Base-by-base conservation (phyloP, 2,113 vertebrate species). In the Heloderma charlesbogerti region DNA sequence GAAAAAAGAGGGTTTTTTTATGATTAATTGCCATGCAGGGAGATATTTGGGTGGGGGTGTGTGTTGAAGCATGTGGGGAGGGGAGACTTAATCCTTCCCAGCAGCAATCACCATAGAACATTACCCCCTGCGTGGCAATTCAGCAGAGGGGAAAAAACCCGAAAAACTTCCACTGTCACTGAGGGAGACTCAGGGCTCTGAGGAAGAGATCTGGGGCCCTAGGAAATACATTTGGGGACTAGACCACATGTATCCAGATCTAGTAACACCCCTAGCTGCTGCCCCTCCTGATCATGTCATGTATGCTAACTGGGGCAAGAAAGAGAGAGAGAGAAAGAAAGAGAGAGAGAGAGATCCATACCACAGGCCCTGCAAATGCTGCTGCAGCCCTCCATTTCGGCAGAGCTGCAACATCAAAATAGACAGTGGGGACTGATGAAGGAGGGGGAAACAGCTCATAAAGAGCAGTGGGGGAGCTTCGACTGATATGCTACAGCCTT, bases 401-500 rank as follows among this genome's bases (percentile, higher is more conserved):
- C 74, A 79, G 45, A 40, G 86, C 57, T 34, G 27, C 86, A 80
- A 40, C 16, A 22, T 88, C 86, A 77, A 84, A 77, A 81, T 8
- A 71, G 75, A 69, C 74, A 86, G 71, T 77, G 77, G n/a, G 60
- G 69, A 27, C 71, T 54, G 86, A 84, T 34, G 80, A 77, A 84
- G 37, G 54, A 20, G 43, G 71, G 54, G 57, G 80, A 57, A 88
- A 57, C 71, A 88, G 86, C 75, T 87, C 84, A 80, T 86, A 81
- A 90, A n/a, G 16, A 34, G 54, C 7, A 40, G 81, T 43, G 43
- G 45, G 69, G 81, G 60, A 79, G 89, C 84, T 75, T 57, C 13
- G 57, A 37, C 63, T 90, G 89, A 90, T 79, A 86, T 43, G 86
- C 86, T n/a, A 67, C 71, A 78, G 79, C 40, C 71, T 67, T 60